Percentiles rank a stretch among this genome's conserved stretches.
Evolutionary conservation across 2,113 vertebrate genomes (phyloP).

Genomic region (Hippocampus guttulatus): DNA sequence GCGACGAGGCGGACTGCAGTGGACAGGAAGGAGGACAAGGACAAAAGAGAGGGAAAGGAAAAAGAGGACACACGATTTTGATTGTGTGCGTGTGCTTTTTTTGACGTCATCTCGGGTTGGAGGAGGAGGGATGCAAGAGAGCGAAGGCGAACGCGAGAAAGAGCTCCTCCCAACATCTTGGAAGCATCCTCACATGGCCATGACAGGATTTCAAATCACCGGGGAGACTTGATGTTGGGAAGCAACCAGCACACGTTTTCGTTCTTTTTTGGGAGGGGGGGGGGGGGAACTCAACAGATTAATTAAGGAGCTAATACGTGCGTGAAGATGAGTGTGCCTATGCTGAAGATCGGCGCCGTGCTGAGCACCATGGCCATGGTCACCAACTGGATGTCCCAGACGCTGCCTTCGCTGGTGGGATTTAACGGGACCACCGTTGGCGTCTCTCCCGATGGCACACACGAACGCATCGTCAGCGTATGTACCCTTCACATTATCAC

Average conservation of each 20-base stretch:
- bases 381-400: constrained; percentile 97
- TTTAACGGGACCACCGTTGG: constrained; percentile 74
- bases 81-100: neutral
- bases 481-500: constrained; percentile 29
- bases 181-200: constrained; percentile 23
- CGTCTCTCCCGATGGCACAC: constrained; percentile 62
- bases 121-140: constrained; percentile 25
- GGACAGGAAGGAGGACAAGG: neutral
- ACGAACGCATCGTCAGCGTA: constrained; percentile 73
- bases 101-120: neutral
- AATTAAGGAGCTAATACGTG: constrained; percentile 2
- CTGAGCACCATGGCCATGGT: constrained; percentile 94
- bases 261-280: neutral
- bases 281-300: constrained; percentile 24
- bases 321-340: constrained; percentile 80
- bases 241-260: neutral
- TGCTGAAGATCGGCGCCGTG: constrained; percentile 89
- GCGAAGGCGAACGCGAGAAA: constrained; percentile 14
- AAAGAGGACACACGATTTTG: neutral
- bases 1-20: neutral
- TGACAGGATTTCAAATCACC: neutral
- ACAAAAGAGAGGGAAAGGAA: neutral
- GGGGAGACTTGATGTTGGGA: neutral
- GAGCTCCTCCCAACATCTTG: constrained; percentile 49
- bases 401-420: constrained; percentile 85